Percentiles rank a stretch among this genome's conserved stretches.
These are phyloP conservation scores for Chiridota heheva DNA, from an alignment of 35 echinoderm and acorn worm species.

Conservation along the genomic window DNA sequence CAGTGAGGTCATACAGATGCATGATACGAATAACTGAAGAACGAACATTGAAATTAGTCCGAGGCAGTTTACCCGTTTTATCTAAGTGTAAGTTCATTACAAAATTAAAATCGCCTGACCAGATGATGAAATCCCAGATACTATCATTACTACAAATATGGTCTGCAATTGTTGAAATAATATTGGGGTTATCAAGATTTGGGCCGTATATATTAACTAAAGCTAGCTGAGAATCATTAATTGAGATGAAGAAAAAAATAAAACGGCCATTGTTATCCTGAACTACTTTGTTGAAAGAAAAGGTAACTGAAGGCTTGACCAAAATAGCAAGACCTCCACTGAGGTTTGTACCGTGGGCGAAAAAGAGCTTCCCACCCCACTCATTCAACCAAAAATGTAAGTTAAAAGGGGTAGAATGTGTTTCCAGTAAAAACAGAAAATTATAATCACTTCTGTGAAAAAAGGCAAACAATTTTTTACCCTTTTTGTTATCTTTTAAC, in stretches of 20 bases:
- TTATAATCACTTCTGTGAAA: slow-evolving; percentile 19
- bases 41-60: slow-evolving; percentile 18
- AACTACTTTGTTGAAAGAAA: background rate
- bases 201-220: slow-evolving; percentile 28
- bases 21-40: background rate
- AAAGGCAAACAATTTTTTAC: slow-evolving; percentile 10
- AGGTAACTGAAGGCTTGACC: background rate
- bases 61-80: background rate
- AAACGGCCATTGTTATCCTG: background rate
- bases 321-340: slow-evolving; percentile 18
- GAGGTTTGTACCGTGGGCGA: slow-evolving; percentile 15
- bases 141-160: background rate
- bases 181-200: background rate
- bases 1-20: background rate
- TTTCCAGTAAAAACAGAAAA: slow-evolving; percentile 18
- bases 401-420: background rate
- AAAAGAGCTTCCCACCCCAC: slow-evolving; percentile 15
- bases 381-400: slow-evolving; percentile 26
- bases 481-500: slow-evolving; percentile 19
- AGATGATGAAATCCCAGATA: background rate
- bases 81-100: background rate
- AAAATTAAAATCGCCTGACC: slow-evolving; percentile 13
- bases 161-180: background rate
- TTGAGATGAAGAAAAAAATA: background rate
- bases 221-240: background rate